These are phyloP conservation scores for Pseudomyrmex cubaensis DNA, from an alignment of 1,140 invertebrate species.

Conservation along the genomic window DNA sequence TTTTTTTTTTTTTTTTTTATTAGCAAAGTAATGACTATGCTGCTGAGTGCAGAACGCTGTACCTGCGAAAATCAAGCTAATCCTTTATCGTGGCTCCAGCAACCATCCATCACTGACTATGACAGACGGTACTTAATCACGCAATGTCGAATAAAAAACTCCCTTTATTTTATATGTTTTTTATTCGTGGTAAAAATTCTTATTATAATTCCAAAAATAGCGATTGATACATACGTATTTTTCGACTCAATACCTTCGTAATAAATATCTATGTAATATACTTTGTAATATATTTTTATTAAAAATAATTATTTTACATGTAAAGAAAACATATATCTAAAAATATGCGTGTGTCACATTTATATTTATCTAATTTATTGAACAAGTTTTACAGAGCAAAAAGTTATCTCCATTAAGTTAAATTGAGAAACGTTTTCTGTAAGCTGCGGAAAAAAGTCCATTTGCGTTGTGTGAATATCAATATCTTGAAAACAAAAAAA, in stretches of 20 bases:
- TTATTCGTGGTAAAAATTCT: constrained; percentile 47
- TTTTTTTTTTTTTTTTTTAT: background rate
- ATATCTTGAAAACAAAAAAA: constrained; percentile 10
- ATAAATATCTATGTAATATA: too few relatives aligned
- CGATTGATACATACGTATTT: background rate
- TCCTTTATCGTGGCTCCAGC: constrained; percentile 52
- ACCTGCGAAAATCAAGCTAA: constrained; percentile 63
- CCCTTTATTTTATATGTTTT: constrained; percentile 26
- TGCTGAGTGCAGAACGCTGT: constrained; percentile 70
- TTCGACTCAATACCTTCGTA: background rate
- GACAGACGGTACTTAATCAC: constrained; percentile 65
- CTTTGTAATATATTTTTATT: too few relatives aligned
- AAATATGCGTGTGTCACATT: background rate
- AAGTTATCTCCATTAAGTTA: background rate
- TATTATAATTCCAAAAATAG: constrained; percentile 2
- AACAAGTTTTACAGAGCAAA: too few relatives aligned
- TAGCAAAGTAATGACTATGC: constrained; percentile 63
- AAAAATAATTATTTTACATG: background rate
- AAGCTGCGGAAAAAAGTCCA: background rate
- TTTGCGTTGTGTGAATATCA: constrained; percentile 16
- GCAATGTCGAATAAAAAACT: constrained; percentile 62
- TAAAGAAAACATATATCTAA: background rate
- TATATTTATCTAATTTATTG: background rate
- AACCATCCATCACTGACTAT: constrained; percentile 61
- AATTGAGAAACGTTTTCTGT: constrained; percentile 7